A percentile compares a stretch with the other conserved stretches of the same genome.
phyloP scores from a whole-genome alignment of 2,113 vertebrate genomes.

The Microtus richardsoni region DNA sequence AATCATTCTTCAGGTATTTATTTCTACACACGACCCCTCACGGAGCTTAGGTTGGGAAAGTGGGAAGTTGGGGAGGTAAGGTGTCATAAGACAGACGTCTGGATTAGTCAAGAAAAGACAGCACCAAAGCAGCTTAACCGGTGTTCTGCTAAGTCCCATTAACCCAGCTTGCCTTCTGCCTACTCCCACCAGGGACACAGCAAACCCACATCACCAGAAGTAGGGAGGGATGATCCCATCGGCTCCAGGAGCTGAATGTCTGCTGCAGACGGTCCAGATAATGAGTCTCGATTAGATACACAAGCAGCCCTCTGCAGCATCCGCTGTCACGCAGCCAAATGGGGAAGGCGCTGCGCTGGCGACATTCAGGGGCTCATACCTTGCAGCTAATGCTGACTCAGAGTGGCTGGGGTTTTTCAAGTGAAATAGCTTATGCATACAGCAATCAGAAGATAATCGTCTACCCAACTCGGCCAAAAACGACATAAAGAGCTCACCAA shows the following conservation, averaged over 20 bases:
- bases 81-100: neutral
- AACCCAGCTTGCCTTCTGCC: neutral
- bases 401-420: neutral
- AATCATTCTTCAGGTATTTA: neutral
- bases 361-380: neutral
- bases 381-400: neutral
- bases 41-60: neutral
- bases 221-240: neutral
- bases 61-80: neutral
- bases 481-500: neutral
- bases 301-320: neutral
- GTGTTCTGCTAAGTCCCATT: constrained; percentile 14
- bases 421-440: neutral
- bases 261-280: neutral
- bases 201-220: neutral
- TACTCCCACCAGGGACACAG: too few relatives aligned
- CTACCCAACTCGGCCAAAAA: neutral
- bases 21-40: neutral
- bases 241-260: neutral
- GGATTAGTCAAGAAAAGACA: neutral
- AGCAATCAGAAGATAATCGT: neutral
- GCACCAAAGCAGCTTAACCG: neutral
- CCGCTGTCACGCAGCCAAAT: neutral
- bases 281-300: neutral
- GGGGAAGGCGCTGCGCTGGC: neutral